Evolutionary conservation across 2,797 vertebrate genomes (phyloP).

Genomic region (Falco novaeseelandiae): DNA sequence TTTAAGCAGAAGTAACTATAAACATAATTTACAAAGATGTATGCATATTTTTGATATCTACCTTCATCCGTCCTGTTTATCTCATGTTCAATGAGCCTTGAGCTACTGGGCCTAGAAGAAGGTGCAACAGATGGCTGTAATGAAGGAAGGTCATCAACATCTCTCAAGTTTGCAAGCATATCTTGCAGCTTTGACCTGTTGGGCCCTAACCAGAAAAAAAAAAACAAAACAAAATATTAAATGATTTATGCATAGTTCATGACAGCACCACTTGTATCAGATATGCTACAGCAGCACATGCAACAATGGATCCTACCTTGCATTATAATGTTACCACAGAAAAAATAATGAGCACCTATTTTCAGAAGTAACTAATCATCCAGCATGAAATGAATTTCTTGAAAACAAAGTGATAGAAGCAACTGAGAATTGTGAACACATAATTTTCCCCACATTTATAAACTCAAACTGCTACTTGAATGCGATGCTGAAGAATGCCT

Average conservation of each 20-base stretch:
- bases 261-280: not conserved
- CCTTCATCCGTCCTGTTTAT: conserved; percentile 93
- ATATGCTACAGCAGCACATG: conserved; percentile 39
- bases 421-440: conserved; percentile 8
- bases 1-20: not conserved
- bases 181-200: conserved; percentile 99
- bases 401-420: conserved; percentile 64
- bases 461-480: conserved; percentile 45
- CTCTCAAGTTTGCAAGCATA: conserved; percentile 98
- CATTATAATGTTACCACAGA: conserved; percentile 15
- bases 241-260: conserved; percentile 37
- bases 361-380: conserved; percentile 48
- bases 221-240: conserved; percentile 31
- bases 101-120: conserved; percentile 87
- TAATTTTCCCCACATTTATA: conserved; percentile 23
- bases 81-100: conserved; percentile 91
- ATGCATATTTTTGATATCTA: conserved; percentile 48
- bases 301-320: conserved; percentile 61
- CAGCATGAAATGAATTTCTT: conserved; percentile 71
- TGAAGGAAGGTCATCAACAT: conserved; percentile 93
- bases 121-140: conserved; percentile 91
- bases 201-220: conserved; percentile 83
- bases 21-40: not conserved
- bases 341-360: conserved; percentile 62
- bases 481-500: conserved; percentile 39